These are phyloP conservation scores for Emberiza fucata DNA, from an alignment of 2,113 vertebrate species.

Conservation along the genomic window DNA sequence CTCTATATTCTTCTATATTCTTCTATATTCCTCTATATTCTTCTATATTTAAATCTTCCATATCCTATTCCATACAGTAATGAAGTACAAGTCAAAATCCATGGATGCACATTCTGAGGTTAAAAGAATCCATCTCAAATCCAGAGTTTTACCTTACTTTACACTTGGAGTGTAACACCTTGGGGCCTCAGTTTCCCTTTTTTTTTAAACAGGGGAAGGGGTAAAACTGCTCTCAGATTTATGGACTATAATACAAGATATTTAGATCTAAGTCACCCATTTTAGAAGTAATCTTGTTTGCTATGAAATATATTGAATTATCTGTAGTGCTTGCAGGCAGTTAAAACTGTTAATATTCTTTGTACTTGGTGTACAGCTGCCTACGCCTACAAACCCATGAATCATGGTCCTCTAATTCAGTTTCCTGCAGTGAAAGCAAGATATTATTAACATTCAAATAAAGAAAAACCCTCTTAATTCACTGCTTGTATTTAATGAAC, in stretches of 20 bases:
- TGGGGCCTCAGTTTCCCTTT: background rate
- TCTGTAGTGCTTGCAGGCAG: background rate
- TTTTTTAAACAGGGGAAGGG: background rate
- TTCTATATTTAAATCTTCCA: too few species aligned
- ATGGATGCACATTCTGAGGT: background rate
- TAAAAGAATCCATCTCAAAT: background rate
- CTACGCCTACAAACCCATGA: conserved; percentile 6
- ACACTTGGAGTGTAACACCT: background rate
- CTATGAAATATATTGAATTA: background rate
- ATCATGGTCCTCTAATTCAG: background rate
- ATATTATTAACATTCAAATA: background rate
- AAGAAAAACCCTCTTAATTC: background rate
- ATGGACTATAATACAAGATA: background rate
- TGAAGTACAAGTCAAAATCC: background rate
- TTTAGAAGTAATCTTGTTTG: background rate
- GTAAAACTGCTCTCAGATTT: background rate
- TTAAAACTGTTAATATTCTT: background rate
- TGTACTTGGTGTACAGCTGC: conserved; percentile 12
- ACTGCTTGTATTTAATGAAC: background rate
- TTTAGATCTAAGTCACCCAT: background rate
- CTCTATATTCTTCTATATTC: too few species aligned
- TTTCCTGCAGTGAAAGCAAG: background rate
- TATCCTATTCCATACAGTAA: background rate
- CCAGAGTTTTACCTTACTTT: background rate
- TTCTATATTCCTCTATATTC: too few species aligned